Base-by-base conservation (phyloP, 2,797 vertebrate species). In the Neoniphon sammara region DNA sequence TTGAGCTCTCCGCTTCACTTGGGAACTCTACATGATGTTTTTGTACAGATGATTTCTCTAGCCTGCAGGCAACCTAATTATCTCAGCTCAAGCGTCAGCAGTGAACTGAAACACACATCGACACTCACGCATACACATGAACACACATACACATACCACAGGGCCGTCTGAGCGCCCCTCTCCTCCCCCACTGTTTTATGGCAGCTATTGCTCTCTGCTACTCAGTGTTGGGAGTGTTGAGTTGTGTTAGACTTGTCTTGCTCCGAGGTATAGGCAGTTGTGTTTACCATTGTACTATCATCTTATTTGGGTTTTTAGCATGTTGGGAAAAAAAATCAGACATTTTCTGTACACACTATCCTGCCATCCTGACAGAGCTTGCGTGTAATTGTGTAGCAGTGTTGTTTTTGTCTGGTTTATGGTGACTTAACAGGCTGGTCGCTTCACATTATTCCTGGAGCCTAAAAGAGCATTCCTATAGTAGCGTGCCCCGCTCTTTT, bases 21-120 rank as follows among this genome's bases (percentile, higher is more conserved):
- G 87, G 89, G 84, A 92, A 83, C 79, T 78, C 85, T 78, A 90
- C 91, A 88, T 92, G 89, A 93, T 93, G 91, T 92, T 93, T 92
- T 88, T 88, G 85, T 92, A 91, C 91, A 90, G 88, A 92, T 89
- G 87, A 92, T 91, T 93, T 88, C 85, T 91, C 77, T 76, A 77
- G 88, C 89, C 91, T 69, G 82, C 88, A 85, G 92, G 87, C 90
- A 91, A 82, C 84, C 89, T 92, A 90, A 92, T 93, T 90, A 90
- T 90, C 91, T 90, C 84, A 82, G 86, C 87, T 90, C 78, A 75
- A 86, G 82, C 81, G 81, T 87, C 86, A 70, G 81, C 90, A 83
- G 71, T 77, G 77, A 88, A 91, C 79, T 81, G n/a, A 85, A 88
- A 87, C 72, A 21, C 82, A 87, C 86, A 88, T 73, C 53, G 30